These are phyloP conservation scores for Lagopus leucura DNA, from an alignment of 2,113 vertebrate species.

Conservation along the genomic window DNA sequence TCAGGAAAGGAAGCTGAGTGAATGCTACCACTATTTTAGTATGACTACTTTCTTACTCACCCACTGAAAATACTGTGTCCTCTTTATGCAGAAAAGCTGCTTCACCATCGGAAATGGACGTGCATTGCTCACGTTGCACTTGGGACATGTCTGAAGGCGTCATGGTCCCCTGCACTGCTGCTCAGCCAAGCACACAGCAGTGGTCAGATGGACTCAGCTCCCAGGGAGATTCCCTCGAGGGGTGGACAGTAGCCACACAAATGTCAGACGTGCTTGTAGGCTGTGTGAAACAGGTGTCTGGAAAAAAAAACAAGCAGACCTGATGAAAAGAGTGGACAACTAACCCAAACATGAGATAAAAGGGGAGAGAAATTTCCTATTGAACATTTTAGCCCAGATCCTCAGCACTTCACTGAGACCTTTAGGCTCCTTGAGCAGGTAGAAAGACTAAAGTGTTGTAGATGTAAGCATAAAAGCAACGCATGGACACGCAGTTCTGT, in stretches of 20 bases:
- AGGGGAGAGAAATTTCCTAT: not conserved
- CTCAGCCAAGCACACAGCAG: not conserved
- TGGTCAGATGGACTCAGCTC: rapidly evolving
- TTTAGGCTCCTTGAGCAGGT: not conserved
- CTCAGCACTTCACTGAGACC: not conserved
- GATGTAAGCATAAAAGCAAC: not conserved
- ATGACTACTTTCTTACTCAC: conserved; percentile 4
- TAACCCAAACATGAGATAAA: rapidly evolving
- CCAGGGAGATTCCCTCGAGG: not conserved
- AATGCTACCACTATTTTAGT: not conserved
- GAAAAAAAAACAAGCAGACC: not conserved
- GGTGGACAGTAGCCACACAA: not conserved
- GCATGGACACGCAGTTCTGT: rapidly evolving
- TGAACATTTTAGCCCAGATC: not conserved
- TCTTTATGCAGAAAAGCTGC: not conserved
- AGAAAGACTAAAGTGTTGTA: not conserved
- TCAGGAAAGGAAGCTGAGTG: not conserved
- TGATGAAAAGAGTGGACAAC: not conserved
- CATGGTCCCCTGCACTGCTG: not conserved
- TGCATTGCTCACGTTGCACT: rapidly evolving
- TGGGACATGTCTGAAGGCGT: not conserved
- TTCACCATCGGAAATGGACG: not conserved
- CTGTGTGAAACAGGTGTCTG: not conserved
- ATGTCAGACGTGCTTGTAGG: rapidly evolving
- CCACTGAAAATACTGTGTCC: not conserved